Conservation (phyloP, 2,113 vertebrate species). For the Pseudorhombus dupliciocellatus region DNA sequence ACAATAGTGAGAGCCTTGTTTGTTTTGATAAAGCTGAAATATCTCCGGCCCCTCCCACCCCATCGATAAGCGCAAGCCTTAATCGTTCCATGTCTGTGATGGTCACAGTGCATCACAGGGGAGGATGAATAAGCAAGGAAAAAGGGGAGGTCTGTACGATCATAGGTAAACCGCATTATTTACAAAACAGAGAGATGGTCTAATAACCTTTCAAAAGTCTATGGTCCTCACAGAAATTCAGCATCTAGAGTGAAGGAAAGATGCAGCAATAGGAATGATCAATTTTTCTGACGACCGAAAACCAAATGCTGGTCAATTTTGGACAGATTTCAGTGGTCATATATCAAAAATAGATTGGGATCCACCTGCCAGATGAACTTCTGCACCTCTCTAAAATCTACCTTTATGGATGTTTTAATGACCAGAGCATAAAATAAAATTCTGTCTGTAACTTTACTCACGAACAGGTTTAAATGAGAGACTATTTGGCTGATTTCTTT, state of each 20-base stretch:
- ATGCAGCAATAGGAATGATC: conserved; percentile 16
- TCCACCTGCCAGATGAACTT: no score
- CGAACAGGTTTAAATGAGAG: conserved; percentile 4
- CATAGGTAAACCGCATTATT: conserved; percentile 31
- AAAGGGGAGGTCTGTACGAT: conserved; percentile 9
- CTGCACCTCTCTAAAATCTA: no score
- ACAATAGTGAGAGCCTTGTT: conserved; percentile 65
- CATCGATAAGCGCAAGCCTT: conserved; percentile 13
- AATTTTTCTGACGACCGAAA: not conserved
- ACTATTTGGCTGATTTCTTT: not conserved
- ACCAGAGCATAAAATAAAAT: conserved; percentile 1
- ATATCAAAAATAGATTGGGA: no score
- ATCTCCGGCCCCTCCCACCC: not conserved
- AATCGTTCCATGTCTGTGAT: conserved; percentile 42
- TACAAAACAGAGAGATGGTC: conserved; percentile 45
- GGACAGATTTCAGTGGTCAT: no score
- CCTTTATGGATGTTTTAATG: not conserved
- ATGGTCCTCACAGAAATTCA: conserved; percentile 30
- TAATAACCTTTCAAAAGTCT: not conserved
- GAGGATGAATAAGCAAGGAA: conserved; percentile 39
- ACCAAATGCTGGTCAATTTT: no score
- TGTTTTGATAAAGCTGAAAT: conserved; percentile 61
- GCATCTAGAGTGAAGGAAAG: not conserved
- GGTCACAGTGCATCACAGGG: conserved; percentile 62
- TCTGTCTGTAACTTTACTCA: not conserved